Evolutionary conservation across 1,140 invertebrate genomes (phyloP), one percentile per base, ranked within the genome.

Genomic region (Tribolium madens): DNA sequence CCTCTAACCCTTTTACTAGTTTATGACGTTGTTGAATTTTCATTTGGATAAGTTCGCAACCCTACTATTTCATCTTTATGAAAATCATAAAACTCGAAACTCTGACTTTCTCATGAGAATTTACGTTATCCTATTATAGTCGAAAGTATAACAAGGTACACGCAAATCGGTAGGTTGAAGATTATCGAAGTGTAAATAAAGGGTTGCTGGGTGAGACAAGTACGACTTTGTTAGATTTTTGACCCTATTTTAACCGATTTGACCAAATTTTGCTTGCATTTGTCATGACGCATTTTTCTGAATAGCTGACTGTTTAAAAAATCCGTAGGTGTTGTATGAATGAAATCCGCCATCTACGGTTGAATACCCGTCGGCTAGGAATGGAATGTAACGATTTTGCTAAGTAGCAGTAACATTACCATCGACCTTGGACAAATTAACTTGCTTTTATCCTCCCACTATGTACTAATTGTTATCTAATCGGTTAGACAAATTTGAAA

Each of bases 301-400:
- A 26, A 26, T 26, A 26, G 21, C 21, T 26, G 21, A 26, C 21
- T 26, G 21, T 26, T 26, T 0, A 26, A 26, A 26, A 26, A 26
- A 7, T 42, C 7, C 9, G 7, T 42, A 42, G n/a, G 36, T 42
- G n/a, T 42, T 42, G 36, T 7, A 42, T 42, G 36, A 42, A 50
- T 50, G 15, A 50, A 50, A 17, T 50, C 48, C 48, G 48, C 48
- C n/a, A 50, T 50, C 48, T 50, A 14, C 4, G 18, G 6, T 57
- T 17, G 47, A 17, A 14, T 57, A 57, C 52, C 52, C 21, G 57
- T 33, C 26, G 21, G 3, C 53, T 18, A 26, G 46, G 13, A 14
- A 36, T 64, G 57, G 57, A 64, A 64, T 64, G 57, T 64, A 64
- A 64, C 57, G 52, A 57, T 57, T 64, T 64, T 64, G 57, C 57